Evolutionary conservation across 64 coral and sea anemone genomes (phyloP).

Genomic region (Montipora sp.): DNA sequence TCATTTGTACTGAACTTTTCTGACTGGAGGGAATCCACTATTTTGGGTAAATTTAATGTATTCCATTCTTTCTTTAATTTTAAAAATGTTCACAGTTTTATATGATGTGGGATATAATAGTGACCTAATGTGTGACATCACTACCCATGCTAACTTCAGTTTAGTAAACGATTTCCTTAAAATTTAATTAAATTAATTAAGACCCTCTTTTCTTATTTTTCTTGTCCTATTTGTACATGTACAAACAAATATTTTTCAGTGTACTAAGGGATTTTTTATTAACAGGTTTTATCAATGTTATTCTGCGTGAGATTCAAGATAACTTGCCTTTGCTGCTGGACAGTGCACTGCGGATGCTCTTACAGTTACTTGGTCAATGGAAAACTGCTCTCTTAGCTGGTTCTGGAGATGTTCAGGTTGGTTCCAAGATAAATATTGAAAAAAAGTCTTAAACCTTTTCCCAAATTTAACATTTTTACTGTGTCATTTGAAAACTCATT

Average conservation of each 20-base stretch:
- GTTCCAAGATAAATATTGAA: background rate
- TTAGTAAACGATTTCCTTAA: too few species aligned
- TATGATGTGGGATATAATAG: too few species aligned
- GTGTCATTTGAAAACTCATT: too few species aligned
- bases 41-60: conserved; percentile 64
- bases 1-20: conserved; percentile 89
- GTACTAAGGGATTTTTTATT: background rate
- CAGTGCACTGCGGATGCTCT: conserved; percentile 95
- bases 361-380: conserved; percentile 97
- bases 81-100: too few species aligned
- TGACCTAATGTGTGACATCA: too few species aligned
- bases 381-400: conserved; percentile 73
- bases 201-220: too few species aligned
- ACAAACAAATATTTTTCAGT: background rate
- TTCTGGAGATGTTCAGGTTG: conserved; percentile 51
- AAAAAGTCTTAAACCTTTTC: background rate
- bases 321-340: conserved; percentile 94
- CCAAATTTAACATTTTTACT: too few species aligned
- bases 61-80: too few species aligned
- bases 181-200: too few species aligned
- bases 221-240: too few species aligned
- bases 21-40: conserved; percentile 94
- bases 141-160: too few species aligned
- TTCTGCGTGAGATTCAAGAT: conserved; percentile 95
- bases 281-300: conserved; percentile 95